A percentile compares a stretch with the other conserved stretches of the same genome.
These are phyloP conservation scores for Cebidichthys violaceus DNA, from an alignment of 2,113 vertebrate species.

Conservation along the genomic window DNA sequence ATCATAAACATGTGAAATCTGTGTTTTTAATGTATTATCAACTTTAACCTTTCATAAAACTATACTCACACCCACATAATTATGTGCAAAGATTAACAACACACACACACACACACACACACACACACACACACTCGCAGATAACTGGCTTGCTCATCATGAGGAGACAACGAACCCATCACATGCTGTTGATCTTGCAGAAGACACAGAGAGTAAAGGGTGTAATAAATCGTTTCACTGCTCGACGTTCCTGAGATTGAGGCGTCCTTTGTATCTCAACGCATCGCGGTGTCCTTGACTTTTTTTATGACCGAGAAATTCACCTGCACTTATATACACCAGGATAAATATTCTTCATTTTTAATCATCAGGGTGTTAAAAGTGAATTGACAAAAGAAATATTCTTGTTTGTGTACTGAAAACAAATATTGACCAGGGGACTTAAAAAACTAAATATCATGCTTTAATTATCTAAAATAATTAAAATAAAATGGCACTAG, in stretches of 20 bases:
- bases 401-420: constrained; percentile 12
- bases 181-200: constrained; percentile 24
- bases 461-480: constrained; percentile 25
- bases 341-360: constrained; percentile 18
- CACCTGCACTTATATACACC: constrained; percentile 10
- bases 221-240: constrained; percentile 41
- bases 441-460: constrained; percentile 5
- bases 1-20: background rate
- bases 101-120: background rate
- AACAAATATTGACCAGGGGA: background rate
- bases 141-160: background rate
- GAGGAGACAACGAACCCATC: background rate
- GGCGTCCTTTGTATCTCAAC: constrained; percentile 19
- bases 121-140: background rate
- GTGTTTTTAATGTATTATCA: background rate
- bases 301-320: constrained; percentile 36
- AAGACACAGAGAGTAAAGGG: constrained; percentile 24
- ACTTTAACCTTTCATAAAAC: background rate
- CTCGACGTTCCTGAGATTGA: constrained; percentile 38
- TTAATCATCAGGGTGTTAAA: constrained; percentile 7
- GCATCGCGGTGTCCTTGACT: constrained; percentile 40
- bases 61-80: background rate
- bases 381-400: constrained; percentile 9
- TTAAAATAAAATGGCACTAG: background rate
- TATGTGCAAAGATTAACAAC: constrained; percentile 13